phyloP scores from a whole-genome alignment of 2,888 invertebrate species.

The Pammene fasciana region DNA sequence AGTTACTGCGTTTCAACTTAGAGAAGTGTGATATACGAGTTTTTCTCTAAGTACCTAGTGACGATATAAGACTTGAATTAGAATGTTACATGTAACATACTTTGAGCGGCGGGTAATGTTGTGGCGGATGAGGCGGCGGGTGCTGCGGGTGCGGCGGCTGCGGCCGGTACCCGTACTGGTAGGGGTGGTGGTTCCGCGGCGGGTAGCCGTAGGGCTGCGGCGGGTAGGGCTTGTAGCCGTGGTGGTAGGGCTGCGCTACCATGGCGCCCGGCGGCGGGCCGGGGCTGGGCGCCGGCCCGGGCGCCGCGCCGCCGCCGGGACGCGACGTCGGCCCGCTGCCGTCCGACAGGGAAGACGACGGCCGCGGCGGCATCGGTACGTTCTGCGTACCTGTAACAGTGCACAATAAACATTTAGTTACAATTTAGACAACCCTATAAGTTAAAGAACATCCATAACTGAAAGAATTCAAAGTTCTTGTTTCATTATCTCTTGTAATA shows the following conservation, averaged over 20 bases:
- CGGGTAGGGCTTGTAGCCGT: constrained; percentile 69
- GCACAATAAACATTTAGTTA: constrained; percentile 20
- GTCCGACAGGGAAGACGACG: constrained; percentile 90
- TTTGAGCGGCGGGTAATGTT: constrained; percentile 76
- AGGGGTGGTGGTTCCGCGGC: constrained; percentile 79
- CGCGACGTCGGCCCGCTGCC: constrained; percentile 77
- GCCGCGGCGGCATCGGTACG: constrained; percentile 98
- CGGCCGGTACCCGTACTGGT: constrained; percentile 75
- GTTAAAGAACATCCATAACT: too few relatives aligned
- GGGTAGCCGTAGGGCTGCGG: constrained; percentile 77
- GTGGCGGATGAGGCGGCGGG: constrained; percentile 74
- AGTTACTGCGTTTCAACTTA: too few relatives aligned
- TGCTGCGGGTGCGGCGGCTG: constrained; percentile 57
- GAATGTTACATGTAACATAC: constrained; percentile 49
- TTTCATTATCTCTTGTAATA: too few relatives aligned
- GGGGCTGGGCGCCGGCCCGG: constrained; percentile 61
- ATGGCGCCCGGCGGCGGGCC: constrained; percentile 72
- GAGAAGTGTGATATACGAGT: too few relatives aligned
- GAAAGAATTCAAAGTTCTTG: too few relatives aligned
- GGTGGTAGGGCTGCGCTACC: constrained; percentile 75
- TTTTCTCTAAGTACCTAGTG: too few relatives aligned
- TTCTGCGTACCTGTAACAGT: constrained; percentile 90
- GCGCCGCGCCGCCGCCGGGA: constrained; percentile 58
- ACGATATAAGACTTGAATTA: background rate
- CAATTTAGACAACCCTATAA: background rate